These are phyloP conservation scores for Hippocampus mohnikei DNA, from an alignment of 2,113 vertebrate genomes.

Conservation along the genomic window DNA sequence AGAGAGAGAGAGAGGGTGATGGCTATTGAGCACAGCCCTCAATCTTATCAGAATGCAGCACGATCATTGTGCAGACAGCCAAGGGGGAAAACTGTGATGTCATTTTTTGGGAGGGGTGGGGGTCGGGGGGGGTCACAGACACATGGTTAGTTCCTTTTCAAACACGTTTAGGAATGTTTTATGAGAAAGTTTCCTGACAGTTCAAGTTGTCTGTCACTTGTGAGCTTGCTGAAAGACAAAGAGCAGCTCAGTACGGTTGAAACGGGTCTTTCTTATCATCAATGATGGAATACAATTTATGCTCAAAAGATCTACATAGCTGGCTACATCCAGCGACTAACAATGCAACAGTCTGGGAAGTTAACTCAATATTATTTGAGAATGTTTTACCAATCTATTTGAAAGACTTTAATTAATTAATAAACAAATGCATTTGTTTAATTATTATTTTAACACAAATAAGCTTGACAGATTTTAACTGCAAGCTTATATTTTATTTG, in stretches of 20 bases:
- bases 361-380: no score
- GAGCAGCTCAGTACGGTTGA: not conserved
- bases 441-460: no score
- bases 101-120: not conserved
- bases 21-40: conserved; percentile 9
- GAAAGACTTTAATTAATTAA: no score
- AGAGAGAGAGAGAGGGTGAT: conserved; percentile 1
- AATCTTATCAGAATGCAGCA: conserved; percentile 58
- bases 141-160: conserved; percentile 1
- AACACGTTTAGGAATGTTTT: not conserved
- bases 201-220: not conserved
- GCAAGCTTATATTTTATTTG: no score
- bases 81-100: conserved; percentile 15
- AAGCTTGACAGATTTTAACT: no score
- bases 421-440: no score
- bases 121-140: not conserved
- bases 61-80: conserved; percentile 31
- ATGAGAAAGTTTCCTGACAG: not conserved
- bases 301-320: no score
- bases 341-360: no score
- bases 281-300: no score
- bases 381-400: no score
- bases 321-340: no score
- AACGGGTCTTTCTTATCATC: not conserved
- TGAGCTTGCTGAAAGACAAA: not conserved